These are phyloP conservation scores for Callospermophilus lateralis DNA, from an alignment of 2,113 vertebrate genomes.

Conservation along the genomic window DNA sequence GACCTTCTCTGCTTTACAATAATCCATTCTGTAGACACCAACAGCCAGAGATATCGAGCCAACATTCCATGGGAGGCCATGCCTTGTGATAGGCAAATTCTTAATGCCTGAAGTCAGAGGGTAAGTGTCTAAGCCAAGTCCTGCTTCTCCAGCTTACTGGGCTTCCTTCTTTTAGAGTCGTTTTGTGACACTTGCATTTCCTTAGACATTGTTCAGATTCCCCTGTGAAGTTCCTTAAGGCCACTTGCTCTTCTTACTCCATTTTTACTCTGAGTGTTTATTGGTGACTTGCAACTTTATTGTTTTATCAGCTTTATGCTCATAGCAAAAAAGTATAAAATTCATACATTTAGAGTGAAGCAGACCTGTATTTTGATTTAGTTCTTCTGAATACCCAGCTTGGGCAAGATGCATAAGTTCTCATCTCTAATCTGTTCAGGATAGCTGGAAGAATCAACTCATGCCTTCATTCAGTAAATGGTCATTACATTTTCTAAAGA, in stretches of 20 bases:
- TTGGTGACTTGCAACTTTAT: background rate
- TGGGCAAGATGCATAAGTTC: background rate
- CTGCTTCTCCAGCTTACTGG: background rate
- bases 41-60: background rate
- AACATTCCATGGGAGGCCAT: background rate
- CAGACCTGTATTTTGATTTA: background rate
- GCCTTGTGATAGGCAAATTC: background rate
- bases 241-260: background rate
- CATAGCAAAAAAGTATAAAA: conserved; percentile 3
- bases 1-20: background rate
- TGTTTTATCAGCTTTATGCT: background rate
- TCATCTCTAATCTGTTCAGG: background rate
- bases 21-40: background rate
- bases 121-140: background rate
- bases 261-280: background rate
- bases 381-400: background rate
- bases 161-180: background rate
- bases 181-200: background rate
- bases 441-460: background rate
- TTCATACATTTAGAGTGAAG: background rate
- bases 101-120: background rate
- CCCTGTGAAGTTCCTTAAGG: background rate
- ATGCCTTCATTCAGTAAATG: background rate
- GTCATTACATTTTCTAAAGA: background rate
- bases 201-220: background rate